Evolutionary conservation across 1,140 invertebrate species (phyloP).

Genomic region (Nylanderia fulva): DNA sequence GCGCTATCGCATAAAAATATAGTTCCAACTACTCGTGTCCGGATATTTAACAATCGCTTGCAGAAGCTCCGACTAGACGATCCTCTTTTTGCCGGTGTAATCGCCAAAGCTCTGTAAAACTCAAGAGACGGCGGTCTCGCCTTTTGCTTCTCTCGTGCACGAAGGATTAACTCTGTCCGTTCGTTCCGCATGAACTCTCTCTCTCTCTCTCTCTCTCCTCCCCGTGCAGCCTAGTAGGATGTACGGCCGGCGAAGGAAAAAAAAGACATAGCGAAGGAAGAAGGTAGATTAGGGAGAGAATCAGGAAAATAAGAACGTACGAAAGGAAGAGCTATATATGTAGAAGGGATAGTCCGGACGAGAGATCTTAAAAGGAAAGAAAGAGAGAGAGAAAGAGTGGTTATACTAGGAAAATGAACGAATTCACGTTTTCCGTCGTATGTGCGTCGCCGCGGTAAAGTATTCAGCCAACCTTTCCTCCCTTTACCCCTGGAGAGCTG

Average conservation of each 20-base stretch:
- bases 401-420: constrained; percentile 25
- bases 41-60: constrained; percentile 70
- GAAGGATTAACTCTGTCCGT: constrained; percentile 71
- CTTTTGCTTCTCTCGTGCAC: constrained; percentile 73
- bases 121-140: constrained; percentile 66
- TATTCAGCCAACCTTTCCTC: constrained; percentile 59
- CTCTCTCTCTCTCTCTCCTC: too few species aligned
- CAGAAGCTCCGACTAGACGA: constrained; percentile 17
- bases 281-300: constrained; percentile 10
- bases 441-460: constrained; percentile 61
- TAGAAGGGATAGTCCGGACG: not conserved
- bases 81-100: constrained; percentile 61
- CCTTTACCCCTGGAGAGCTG: constrained; percentile 55
- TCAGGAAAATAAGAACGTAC: constrained; percentile 3
- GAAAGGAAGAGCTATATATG: constrained; percentile 7
- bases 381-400: too few species aligned
- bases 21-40: constrained; percentile 31
- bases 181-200: constrained; percentile 54
- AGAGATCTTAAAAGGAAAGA: constrained; percentile 11
- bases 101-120: constrained; percentile 72
- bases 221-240: not conserved
- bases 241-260: not conserved
- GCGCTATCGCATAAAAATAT: constrained; percentile 13
- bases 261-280: not conserved
- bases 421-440: constrained; percentile 27